Evolutionary conservation across 2,113 vertebrate genomes (phyloP).

Genomic region (Callorhinus ursinus): DNA sequence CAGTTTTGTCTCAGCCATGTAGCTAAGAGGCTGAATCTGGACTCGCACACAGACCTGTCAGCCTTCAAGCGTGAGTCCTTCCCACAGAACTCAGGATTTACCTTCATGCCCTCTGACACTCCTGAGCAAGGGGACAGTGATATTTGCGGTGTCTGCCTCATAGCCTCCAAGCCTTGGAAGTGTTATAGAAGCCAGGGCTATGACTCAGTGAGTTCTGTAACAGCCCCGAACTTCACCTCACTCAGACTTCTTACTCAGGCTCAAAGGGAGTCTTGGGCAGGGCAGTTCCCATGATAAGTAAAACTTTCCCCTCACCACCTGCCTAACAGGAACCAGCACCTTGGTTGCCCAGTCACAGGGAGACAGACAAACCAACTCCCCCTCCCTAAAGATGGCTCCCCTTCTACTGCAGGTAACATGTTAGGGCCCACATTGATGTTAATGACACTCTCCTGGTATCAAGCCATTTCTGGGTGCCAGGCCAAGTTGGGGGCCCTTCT

Average conservation of each 20-base stretch:
- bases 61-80: not conserved
- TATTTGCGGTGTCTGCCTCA: not conserved
- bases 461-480: not conserved
- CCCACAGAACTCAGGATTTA: not conserved
- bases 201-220: not conserved
- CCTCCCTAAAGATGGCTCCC: not conserved
- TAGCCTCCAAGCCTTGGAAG: not conserved
- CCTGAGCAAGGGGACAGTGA: not conserved
- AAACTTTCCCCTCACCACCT: not conserved
- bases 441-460: not conserved
- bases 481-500: not conserved
- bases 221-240: not conserved
- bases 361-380: not conserved
- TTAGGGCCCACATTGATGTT: not conserved
- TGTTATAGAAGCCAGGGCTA: not conserved
- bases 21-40: not conserved
- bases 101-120: not conserved
- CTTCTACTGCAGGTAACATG: rapidly evolving
- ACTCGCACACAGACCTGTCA: not conserved
- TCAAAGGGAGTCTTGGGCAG: not conserved
- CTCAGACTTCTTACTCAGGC: not conserved
- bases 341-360: no score
- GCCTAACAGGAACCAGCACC: not conserved
- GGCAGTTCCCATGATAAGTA: not conserved
- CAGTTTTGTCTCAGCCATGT: not conserved